Conservation (phyloP, 2,797 vertebrate genomes). For the Avahi laniger region DNA sequence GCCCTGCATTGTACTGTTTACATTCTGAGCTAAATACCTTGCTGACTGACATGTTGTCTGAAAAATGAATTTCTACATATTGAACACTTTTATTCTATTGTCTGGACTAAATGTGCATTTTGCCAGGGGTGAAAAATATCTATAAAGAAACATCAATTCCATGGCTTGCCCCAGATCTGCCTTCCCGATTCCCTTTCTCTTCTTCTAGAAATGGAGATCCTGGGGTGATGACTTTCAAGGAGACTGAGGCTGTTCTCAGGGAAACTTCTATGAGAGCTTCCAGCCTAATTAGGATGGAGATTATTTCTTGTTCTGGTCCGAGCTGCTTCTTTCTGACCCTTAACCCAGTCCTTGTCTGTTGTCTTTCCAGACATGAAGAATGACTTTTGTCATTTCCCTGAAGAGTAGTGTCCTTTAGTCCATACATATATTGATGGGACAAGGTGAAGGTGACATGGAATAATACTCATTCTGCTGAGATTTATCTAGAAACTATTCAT, state of each 20-base stretch:
- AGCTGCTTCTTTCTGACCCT: not conserved
- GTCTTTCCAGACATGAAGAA: not conserved
- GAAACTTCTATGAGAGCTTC: not conserved
- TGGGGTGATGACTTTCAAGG: not conserved
- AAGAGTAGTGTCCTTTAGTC: not conserved
- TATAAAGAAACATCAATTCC: not conserved
- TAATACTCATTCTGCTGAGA: not conserved
- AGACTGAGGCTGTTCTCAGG: not conserved
- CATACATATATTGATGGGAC: not conserved
- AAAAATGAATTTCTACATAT: not conserved
- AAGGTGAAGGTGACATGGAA: not conserved
- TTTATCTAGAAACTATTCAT: not conserved
- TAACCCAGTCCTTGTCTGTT: not conserved
- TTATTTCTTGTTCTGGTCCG: not conserved
- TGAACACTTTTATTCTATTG: not conserved
- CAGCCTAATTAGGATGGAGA: not conserved
- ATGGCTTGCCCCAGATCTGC: not conserved
- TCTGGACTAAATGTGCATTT: not conserved
- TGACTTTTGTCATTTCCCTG: not conserved
- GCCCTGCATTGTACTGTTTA: not conserved
- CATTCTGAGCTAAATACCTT: not conserved
- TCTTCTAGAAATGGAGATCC: not conserved
- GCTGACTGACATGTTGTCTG: not conserved
- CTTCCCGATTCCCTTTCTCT: not conserved
- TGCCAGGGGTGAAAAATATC: not conserved